Percentiles rank a stretch among this genome's conserved stretches.
Conservation (phyloP, 2,113 vertebrate species). For the Vidua chalybeata region DNA sequence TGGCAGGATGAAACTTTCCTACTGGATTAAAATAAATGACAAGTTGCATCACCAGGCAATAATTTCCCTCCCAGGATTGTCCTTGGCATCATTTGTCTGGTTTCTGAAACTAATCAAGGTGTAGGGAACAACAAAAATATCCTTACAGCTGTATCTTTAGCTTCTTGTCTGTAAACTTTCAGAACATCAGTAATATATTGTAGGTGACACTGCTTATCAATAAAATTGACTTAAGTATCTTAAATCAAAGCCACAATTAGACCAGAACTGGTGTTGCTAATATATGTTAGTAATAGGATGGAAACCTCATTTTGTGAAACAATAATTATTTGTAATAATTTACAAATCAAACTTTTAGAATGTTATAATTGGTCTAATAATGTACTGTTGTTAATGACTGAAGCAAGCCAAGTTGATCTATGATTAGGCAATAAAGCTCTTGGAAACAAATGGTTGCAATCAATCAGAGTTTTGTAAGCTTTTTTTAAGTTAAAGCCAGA, state of each 20-base stretch:
- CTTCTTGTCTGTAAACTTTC: conserved; percentile 52
- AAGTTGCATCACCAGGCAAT: not conserved
- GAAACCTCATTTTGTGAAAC: conserved; percentile 65
- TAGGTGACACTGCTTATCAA: conserved; percentile 65
- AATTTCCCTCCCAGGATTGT: not conserved
- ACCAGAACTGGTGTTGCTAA: conserved; percentile 65
- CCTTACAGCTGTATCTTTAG: not conserved
- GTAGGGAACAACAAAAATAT: not conserved
- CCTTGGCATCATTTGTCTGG: not conserved
- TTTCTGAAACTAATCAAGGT: not conserved
- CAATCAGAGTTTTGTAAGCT: conserved; percentile 21
- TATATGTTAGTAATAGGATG: conserved; percentile 62
- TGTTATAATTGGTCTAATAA: conserved; percentile 55
- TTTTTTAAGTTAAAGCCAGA: not conserved
- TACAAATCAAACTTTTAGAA: conserved; percentile 53
- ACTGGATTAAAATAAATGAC: not conserved
- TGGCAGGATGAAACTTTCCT: not conserved
- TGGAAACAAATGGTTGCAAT: conserved; percentile 5
- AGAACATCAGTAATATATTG: conserved; percentile 54
- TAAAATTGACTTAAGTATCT: conserved; percentile 73
- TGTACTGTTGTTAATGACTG: conserved; percentile 30
- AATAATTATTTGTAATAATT: conserved; percentile 54
- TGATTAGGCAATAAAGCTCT: not conserved
- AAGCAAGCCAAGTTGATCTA: conserved; percentile 16
- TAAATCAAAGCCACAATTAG: conserved; percentile 70